These are phyloP conservation scores for Pteropus rufus DNA, from an alignment of 2,797 vertebrate species.

Conservation along the genomic window DNA sequence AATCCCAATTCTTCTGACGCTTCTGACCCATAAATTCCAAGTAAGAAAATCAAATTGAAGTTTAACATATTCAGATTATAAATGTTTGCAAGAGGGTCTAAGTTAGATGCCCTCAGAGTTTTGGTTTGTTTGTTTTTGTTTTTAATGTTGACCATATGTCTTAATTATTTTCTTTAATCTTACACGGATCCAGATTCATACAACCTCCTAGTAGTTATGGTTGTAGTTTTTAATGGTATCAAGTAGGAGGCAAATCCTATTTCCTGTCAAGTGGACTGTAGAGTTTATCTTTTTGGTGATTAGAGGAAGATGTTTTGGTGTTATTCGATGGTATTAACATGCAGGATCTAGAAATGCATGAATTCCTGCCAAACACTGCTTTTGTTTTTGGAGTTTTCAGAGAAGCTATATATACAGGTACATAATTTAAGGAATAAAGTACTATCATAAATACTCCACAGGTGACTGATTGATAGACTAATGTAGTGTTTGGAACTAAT, in stretches of 20 bases:
- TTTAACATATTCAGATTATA: background rate
- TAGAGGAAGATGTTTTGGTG: background rate
- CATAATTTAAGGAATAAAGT: background rate
- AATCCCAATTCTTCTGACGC: background rate
- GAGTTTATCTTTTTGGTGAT: background rate
- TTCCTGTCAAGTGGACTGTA: background rate
- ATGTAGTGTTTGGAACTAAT: background rate
- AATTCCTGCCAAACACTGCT: background rate
- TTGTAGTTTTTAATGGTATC: background rate
- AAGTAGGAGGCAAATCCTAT: background rate
- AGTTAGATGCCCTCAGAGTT: background rate
- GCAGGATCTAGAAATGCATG: background rate
- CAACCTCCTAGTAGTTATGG: background rate
- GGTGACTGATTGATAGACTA: background rate
- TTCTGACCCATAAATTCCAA: background rate
- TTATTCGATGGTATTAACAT: background rate
- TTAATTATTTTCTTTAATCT: slow-evolving; percentile 17
- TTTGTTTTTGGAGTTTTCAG: background rate
- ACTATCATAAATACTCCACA: background rate
- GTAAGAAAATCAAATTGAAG: background rate
- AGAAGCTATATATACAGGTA: background rate
- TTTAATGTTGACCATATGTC: background rate
- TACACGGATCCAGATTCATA: background rate
- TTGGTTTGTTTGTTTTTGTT: background rate
- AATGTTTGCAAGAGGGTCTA: background rate